phyloP scores from a whole-genome alignment of 2,797 vertebrate genomes.

The Pseudochromis fuscus region DNA sequence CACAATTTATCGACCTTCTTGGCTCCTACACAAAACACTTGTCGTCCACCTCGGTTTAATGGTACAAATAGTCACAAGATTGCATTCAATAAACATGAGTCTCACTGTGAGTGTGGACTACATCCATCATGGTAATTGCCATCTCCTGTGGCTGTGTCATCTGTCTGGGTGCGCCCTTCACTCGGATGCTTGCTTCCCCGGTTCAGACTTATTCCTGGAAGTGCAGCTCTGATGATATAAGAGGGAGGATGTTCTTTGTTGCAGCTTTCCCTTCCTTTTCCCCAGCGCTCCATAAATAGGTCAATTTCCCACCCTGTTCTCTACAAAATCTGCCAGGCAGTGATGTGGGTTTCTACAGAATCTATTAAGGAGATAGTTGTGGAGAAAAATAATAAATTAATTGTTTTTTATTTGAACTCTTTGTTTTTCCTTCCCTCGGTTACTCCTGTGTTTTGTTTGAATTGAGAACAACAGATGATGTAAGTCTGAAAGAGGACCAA shows the following conservation, averaged over 20 bases:
- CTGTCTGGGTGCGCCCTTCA: constrained; percentile 18
- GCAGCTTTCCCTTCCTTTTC: constrained; percentile 36
- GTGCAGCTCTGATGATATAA: constrained; percentile 35
- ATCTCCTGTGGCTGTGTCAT: not conserved
- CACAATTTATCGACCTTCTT: not conserved
- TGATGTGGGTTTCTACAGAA: constrained; percentile 4
- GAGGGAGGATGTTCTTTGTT: constrained; percentile 68
- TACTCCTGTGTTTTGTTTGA: no score
- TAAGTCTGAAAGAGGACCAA: no score
- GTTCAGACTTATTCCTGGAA: constrained; percentile 63
- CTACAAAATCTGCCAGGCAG: not conserved
- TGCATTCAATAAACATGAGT: constrained; percentile 11
- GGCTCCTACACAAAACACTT: not conserved
- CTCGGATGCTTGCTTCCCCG: constrained; percentile 16
- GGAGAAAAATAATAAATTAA: constrained; percentile 23
- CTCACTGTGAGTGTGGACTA: not conserved
- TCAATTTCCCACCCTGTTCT: constrained; percentile 19
- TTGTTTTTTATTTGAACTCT: constrained; percentile 9
- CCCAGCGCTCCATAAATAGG: constrained; percentile 37
- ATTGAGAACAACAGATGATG: no score
- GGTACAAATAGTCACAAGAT: not conserved
- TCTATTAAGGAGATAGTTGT: not conserved
- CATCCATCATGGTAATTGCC: constrained; percentile 26
- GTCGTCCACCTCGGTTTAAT: not conserved
- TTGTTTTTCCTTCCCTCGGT: no score